Conservation (phyloP, 1,140 invertebrate genomes). For the Drosophila ohnishii region DNA sequence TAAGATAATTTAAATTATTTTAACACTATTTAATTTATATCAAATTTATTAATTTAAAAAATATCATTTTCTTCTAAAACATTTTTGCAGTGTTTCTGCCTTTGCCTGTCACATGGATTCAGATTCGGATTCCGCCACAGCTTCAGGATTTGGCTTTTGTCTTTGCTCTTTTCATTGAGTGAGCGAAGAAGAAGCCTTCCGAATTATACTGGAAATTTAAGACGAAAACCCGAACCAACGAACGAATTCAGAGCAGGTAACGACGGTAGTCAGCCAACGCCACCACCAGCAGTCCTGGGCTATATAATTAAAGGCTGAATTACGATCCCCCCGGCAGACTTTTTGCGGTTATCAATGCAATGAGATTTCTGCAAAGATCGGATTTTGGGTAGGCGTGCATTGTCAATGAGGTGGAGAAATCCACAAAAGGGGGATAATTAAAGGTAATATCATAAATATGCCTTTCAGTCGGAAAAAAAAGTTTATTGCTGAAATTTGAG, state of each 20-base stretch:
- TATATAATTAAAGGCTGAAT: conserved; percentile 46
- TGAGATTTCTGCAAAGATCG: conserved; percentile 14
- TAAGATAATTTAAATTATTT: too few species aligned
- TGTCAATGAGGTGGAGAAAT: conserved; percentile 49
- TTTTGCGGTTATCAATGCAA: conserved; percentile 34
- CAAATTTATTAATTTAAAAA: too few species aligned
- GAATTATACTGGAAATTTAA: conserved; percentile 37
- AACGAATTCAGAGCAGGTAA: conserved; percentile 37
- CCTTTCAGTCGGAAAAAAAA: not conserved
- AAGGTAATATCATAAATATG: conserved; percentile 42
- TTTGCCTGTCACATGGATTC: conserved; percentile 22
- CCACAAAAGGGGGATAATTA: conserved; percentile 32
- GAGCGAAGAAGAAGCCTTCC: conserved; percentile 8
- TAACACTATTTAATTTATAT: too few species aligned
- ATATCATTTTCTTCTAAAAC: not conserved
- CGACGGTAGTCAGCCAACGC: conserved; percentile 7
- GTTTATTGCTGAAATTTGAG: conserved; percentile 35
- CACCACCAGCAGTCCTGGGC: conserved; percentile 8
- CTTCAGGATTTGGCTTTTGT: conserved; percentile 40
- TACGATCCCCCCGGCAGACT: conserved; percentile 34
- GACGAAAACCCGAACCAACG: conserved; percentile 21
- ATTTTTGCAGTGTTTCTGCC: conserved; percentile 8
- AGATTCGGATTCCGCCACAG: conserved; percentile 9
- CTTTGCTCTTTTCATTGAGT: conserved; percentile 34
- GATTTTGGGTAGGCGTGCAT: conserved; percentile 32